Evolutionary conservation across 2,888 invertebrate genomes (phyloP).

Genomic region (Cryptus armator): DNA sequence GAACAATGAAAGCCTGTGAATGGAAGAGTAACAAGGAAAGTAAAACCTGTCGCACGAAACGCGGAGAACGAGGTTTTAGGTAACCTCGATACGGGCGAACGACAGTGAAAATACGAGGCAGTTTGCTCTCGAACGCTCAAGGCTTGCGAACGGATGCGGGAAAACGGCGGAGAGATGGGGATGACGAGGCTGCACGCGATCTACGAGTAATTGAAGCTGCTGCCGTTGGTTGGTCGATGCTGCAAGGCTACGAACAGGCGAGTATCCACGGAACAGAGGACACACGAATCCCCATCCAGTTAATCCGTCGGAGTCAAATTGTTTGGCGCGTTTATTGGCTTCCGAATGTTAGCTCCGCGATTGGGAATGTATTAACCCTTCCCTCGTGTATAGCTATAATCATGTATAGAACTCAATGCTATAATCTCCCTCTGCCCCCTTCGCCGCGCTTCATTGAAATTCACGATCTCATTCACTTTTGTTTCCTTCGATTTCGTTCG

Average conservation of each 20-base stretch:
- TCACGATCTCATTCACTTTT: conserved; percentile 19
- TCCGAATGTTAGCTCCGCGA: conserved; percentile 54
- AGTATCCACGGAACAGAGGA: conserved; percentile 32
- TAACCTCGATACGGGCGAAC: conserved; percentile 9
- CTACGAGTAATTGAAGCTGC: conserved; percentile 60
- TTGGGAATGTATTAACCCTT: conserved; percentile 61
- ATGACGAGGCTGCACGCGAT: conserved; percentile 31
- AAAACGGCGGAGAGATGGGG: conserved; percentile 1
- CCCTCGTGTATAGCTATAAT: conserved; percentile 13
- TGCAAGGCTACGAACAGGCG: conserved; percentile 1
- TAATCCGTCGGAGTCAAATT: conserved; percentile 48
- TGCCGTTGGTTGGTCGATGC: conserved; percentile 18
- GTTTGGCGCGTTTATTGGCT: conserved; percentile 63
- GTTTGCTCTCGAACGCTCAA: conserved; percentile 10
- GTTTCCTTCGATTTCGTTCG: conserved; percentile 18
- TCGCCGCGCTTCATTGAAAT: conserved; percentile 37
- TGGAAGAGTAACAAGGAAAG: conserved; percentile 44
- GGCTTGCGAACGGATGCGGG: conserved; percentile 46
- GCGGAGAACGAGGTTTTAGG: conserved; percentile 28
- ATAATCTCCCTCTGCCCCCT: neutral
- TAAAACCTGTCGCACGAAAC: conserved; percentile 19
- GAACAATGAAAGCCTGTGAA: conserved; percentile 13
- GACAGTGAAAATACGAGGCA: neutral
- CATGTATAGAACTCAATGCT: neutral
- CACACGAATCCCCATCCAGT: conserved; percentile 34